Evolutionary conservation across 2,797 vertebrate genomes (phyloP).

Genomic region (Onychomys torridus): DNA sequence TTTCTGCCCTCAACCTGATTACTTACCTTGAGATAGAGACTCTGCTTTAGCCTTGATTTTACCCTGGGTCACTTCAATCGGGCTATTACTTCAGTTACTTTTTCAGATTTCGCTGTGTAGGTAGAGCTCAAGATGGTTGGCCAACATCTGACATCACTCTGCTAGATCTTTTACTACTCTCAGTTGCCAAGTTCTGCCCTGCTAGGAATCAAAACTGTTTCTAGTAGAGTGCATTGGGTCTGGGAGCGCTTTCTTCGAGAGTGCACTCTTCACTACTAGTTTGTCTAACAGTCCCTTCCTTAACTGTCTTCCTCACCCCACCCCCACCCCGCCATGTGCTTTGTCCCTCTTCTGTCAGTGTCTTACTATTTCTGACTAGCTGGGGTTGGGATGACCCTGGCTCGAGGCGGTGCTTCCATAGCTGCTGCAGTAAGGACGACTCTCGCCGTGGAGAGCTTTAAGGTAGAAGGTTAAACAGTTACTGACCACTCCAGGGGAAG

Average conservation of each 20-base stretch:
- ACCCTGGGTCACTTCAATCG: background rate
- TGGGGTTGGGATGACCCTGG: background rate
- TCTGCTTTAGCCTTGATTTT: background rate
- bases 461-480: background rate
- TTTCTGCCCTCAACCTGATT: background rate
- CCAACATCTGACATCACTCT: background rate
- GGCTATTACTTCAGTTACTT: background rate
- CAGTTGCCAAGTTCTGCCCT: background rate
- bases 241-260: background rate
- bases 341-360: background rate
- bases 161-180: background rate
- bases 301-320: background rate
- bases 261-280: background rate
- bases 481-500: background rate
- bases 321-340: background rate
- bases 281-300: background rate
- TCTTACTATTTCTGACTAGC: background rate
- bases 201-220: constrained; percentile 19
- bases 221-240: background rate
- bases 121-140: background rate
- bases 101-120: background rate
- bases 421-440: background rate
- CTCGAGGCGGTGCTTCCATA: background rate
- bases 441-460: background rate
- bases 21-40: background rate